Base-by-base conservation (phyloP, 2,888 invertebrate species). In the Venustoraphidia nigricollis region DNA sequence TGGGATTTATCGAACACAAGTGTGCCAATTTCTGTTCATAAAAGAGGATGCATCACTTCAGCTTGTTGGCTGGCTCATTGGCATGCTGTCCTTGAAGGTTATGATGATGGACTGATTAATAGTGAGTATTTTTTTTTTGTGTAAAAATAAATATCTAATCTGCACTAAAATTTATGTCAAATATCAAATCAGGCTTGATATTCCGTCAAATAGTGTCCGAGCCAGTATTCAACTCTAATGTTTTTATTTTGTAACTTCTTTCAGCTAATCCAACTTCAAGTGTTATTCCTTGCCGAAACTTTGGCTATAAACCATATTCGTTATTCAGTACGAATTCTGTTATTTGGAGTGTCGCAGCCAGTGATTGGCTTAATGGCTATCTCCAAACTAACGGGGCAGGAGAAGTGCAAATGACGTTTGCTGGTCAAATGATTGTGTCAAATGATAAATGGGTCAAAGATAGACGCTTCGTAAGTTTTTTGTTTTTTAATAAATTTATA, bases 1-100 rank as follows among this genome's bases (percentile, higher is more conserved):
- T 86, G 84, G 84, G 81, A 86, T 61, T 73, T 83, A 46, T 63
- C 69, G 45, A 65, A 71, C 53, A 59, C 62, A 38, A 60, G 55
- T 27, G 57, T 56, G 36, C 69, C 72, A 2, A 59, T 71, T 34
- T 60, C 56, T 36, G 52, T 52, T n/a, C 45, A 52, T 35, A 69
- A 66, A 52, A 67, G 65, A 50, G 67, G 68, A 41, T 58, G 68
- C 10, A 59, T 70, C n/a, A 64, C 66, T 0, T 69, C 72, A 56
- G 71, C 70, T 8, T 56, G 64, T 40, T 77, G 75, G 74, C 54
- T 72, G 49, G 64, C 62, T 8, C 65, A 73, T 55, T 77, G 76
- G 75, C 60, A 71, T 36, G 62, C 66, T 47, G 62, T 64, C 45
- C 53, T 70, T 4, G 55, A 62, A n/a, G 57, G 61, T 34, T 63